Base-by-base conservation (phyloP, 2,113 vertebrate genomes). In the Silurus meridionalis region DNA sequence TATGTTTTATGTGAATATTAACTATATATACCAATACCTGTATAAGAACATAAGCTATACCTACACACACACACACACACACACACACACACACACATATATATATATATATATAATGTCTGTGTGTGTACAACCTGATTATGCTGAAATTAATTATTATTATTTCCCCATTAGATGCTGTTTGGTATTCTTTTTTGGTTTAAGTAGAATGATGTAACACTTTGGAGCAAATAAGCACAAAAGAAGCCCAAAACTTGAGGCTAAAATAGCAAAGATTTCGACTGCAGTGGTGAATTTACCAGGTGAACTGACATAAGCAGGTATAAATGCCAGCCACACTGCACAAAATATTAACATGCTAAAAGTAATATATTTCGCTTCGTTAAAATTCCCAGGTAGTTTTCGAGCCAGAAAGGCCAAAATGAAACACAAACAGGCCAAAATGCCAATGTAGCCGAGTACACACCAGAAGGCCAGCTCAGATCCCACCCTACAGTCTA, bases 301-400 rank as follows among this genome's bases (percentile, higher is more conserved):
- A 52, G 94, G 94, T 72, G 94, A 95, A 87, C 95, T 95, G 82
- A 95, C 91, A 90, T 95, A 95, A 0, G 94, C 94, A 15, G 95
- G 95, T 23, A 95, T 95, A 17, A 95, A 95, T n/a, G 94, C 91
- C 57, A 94, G 88, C 95, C 95, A 95, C 0, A 95, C 94, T 4
- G 93, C 91, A 87, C 93, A 95, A 89, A 95, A 94, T 87, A 95
- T 95, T 88, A 95, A 53, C 94, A 95, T 95, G 90, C 95, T 95
- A n/a, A 95, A 95, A 3, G 95, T 95, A 58, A 95, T 95, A 2
- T 91, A 94, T 88, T 95, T 94, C 28, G 94, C 94, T 69, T 95
- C 95, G 15, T 95, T 95, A 48, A 95, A 95, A 58, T 94, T 95
- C 87, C 94, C 93, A 0, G 94, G 94, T 6, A 95, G 87, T 63